phyloP scores from a whole-genome alignment of 2,797 vertebrate species.

The Hapalemur alaotrensis region DNA sequence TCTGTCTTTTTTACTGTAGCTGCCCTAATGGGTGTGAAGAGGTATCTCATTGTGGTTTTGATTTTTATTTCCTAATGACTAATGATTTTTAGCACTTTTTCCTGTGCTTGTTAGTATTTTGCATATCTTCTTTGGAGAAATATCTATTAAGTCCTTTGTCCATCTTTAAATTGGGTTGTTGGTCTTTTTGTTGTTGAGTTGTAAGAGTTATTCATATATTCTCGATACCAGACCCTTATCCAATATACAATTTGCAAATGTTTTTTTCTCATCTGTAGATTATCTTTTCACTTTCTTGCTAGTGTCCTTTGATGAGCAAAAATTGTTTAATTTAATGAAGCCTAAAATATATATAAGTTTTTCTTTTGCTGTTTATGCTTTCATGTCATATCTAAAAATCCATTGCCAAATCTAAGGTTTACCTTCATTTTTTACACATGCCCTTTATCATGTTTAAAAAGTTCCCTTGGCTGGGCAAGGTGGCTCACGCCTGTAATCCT shows the following conservation, averaged over 20 bases:
- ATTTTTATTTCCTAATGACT: neutral
- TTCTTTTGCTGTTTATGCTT: neutral
- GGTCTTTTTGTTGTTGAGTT: neutral
- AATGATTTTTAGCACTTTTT: neutral
- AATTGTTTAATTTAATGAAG: neutral
- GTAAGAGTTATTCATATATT: neutral
- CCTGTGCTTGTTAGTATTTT: neutral
- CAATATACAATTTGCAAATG: neutral
- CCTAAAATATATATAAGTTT: neutral
- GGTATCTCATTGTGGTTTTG: neutral
- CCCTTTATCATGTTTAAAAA: neutral
- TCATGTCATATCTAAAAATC: neutral
- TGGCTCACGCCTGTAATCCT: too few relatives aligned
- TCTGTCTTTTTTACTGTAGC: neutral
- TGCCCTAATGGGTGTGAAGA: neutral
- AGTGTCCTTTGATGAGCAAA: neutral
- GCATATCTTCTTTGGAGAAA: neutral
- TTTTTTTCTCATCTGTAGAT: neutral
- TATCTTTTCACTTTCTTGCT: neutral
- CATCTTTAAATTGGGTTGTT: neutral
- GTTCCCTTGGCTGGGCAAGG: neutral
- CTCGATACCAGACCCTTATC: neutral
- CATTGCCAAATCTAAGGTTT: neutral
- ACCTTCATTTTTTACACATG: neutral
- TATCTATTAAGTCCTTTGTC: neutral